Evolutionary conservation across 2,888 invertebrate species (phyloP).

Genomic region (Drosophila kambysellisi): DNA sequence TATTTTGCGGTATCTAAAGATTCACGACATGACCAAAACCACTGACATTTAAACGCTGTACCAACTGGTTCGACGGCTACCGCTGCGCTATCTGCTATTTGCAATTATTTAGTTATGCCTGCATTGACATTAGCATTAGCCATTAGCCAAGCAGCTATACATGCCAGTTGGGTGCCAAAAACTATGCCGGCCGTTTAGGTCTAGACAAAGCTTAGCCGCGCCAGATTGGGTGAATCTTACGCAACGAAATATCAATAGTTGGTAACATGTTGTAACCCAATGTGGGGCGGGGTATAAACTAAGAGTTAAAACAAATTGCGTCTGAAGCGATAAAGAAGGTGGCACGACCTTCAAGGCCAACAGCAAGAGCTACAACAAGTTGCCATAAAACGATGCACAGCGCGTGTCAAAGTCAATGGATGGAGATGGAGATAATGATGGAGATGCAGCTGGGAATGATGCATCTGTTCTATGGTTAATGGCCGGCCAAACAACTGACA

Average conservation of each 20-base stretch:
- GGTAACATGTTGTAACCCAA: slow-evolving; percentile 26
- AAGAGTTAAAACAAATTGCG: slow-evolving; percentile 57
- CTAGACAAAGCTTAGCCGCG: slow-evolving; percentile 42
- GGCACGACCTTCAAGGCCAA: slow-evolving; percentile 69
- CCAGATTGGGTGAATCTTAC: slow-evolving; percentile 49
- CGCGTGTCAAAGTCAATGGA: slow-evolving; percentile 66
- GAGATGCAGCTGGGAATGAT: slow-evolving; percentile 14
- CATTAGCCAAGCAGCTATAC: slow-evolving; percentile 58
- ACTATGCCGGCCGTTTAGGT: slow-evolving; percentile 53
- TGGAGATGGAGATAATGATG: slow-evolving; percentile 29
- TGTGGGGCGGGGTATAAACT: not conserved
- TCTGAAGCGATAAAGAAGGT: slow-evolving; percentile 57
- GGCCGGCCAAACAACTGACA: slow-evolving; percentile 57
- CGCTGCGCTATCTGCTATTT: slow-evolving; percentile 55
- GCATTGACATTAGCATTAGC: slow-evolving; percentile 83
- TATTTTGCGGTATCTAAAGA: slow-evolving; percentile 42
- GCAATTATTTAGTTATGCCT: slow-evolving; percentile 82
- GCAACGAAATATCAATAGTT: slow-evolving; percentile 54
- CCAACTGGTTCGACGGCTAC: slow-evolving; percentile 68
- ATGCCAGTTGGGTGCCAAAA: slow-evolving; percentile 41
- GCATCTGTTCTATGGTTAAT: slow-evolving; percentile 50
- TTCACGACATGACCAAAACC: slow-evolving; percentile 70
- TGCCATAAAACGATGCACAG: slow-evolving; percentile 47
- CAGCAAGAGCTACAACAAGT: slow-evolving; percentile 46
- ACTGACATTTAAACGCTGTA: slow-evolving; percentile 71